Evolutionary conservation across 2,888 invertebrate species (phyloP), one percentile per base, ranked within the genome.

Genomic region (Sphaerophoria rueppellii): DNA sequence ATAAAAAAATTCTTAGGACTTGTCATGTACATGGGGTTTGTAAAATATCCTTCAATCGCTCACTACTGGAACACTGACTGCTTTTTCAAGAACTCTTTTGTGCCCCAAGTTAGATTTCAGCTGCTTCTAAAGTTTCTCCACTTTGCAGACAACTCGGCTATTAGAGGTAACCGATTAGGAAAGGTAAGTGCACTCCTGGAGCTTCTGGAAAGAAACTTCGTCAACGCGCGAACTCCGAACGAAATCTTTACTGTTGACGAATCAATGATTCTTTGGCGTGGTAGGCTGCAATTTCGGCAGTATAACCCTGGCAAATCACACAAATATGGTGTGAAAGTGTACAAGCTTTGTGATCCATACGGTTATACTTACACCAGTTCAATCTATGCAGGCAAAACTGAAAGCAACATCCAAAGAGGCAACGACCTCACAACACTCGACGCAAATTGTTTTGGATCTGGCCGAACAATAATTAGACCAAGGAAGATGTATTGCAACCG

Each of bases 11-110:
- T 82, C 72, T 48, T 77, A 0, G 70, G 77, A 40, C 46, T 70
- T 34, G 63, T 70, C 24, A 40, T 73, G 52, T 77, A 73, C 48
- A 77, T 75, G 65, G 71, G 72, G 60, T 55, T 77, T 48, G 37
- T 70, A 24, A 82, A 82, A 63, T 73, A 73, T 70, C 77, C 77
- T 46, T 77, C 65, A 11, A 77, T 82, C 24, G 55, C 57, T 32
- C 12, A 58, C n/a, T 63, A 74, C 35, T 74, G 58, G 54, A 70
- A 52, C 32, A 65, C 12, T 7, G 40, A 74, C 14, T 48, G 50
- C 54, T 76, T 81, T 60, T 65, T 58, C 48, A 65, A 37, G 16
- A 74, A 74, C 24, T 6, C 63, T 16, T 74, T 65, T 35, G 11
- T 65, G 7, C 61, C 61, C 4, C 43, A 73, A 73, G 14, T 73